A percentile compares a stretch with the other conserved stretches of the same genome.
phyloP scores from a whole-genome alignment of 2,888 invertebrate genomes.

The Macroteleia sp. region DNA sequence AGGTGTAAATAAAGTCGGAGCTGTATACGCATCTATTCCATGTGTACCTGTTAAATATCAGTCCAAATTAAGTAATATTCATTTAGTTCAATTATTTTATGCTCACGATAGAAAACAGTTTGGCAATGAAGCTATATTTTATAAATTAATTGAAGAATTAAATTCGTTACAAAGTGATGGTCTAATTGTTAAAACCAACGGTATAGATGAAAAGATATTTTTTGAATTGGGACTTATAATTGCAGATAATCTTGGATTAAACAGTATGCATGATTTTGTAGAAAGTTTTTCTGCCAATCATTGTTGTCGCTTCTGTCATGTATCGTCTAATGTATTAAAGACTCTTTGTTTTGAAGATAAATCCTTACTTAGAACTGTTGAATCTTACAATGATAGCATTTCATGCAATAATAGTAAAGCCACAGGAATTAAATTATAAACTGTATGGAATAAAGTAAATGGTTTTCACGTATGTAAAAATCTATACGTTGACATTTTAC shows the following conservation, averaged over 20 bases:
- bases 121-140: conserved; percentile 1
- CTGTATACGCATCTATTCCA: conserved; percentile 1
- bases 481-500: conserved; percentile 5
- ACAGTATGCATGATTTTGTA: conserved; percentile 1
- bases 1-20: no score
- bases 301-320: conserved; percentile 1
- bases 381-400: not conserved
- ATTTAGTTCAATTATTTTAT: conserved; percentile 5
- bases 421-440: conserved; percentile 8
- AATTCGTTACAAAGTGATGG: not conserved
- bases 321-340: not conserved
- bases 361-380: not conserved
- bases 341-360: not conserved
- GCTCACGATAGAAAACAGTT: not conserved
- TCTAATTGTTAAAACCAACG: not conserved
- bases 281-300: conserved; percentile 4
- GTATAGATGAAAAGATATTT: not conserved
- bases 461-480: conserved; percentile 2
- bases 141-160: conserved; percentile 7
- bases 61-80: conserved; percentile 12
- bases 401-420: not conserved
- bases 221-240: conserved; percentile 12
- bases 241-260: conserved; percentile 3
- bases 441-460: not conserved
- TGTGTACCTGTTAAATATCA: not conserved